phyloP scores from a whole-genome alignment of 2,113 vertebrate genomes.

The Erpornis zantholeuca region DNA sequence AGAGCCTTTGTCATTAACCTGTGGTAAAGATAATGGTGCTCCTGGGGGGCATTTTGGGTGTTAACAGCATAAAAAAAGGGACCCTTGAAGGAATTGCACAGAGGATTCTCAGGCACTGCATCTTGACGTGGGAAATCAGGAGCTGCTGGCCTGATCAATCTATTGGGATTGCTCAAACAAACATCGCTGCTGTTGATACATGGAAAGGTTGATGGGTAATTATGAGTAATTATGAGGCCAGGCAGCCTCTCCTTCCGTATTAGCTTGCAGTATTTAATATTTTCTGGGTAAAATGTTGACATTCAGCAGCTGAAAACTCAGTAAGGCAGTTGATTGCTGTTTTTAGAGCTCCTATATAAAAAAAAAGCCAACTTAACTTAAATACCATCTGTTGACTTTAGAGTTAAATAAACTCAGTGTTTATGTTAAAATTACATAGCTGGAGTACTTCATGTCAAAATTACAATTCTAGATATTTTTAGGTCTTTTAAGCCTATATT shows the following conservation, averaged over 20 bases:
- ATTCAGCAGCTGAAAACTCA: constrained; percentile 27
- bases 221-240: constrained; percentile 35
- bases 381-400: constrained; percentile 66
- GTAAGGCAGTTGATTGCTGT: constrained; percentile 50
- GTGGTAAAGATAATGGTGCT: background rate
- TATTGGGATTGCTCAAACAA: background rate
- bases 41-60: background rate
- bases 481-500: constrained; percentile 45
- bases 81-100: rapidly evolving
- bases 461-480: constrained; percentile 62
- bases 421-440: constrained; percentile 63
- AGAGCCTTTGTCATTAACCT: background rate
- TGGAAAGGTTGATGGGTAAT: background rate
- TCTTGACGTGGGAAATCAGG: rapidly evolving
- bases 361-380: constrained; percentile 50
- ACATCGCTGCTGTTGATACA: background rate
- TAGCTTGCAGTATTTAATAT: constrained; percentile 42
- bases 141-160: background rate
- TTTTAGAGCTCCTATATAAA: constrained; percentile 41
- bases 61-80: background rate
- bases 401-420: constrained; percentile 60
- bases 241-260: constrained; percentile 13
- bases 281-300: constrained; percentile 33
- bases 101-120: rapidly evolving
- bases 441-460: constrained; percentile 60